Conservation (phyloP, 1,140 invertebrate species). For the Yoshiicerus persimilis region DNA sequence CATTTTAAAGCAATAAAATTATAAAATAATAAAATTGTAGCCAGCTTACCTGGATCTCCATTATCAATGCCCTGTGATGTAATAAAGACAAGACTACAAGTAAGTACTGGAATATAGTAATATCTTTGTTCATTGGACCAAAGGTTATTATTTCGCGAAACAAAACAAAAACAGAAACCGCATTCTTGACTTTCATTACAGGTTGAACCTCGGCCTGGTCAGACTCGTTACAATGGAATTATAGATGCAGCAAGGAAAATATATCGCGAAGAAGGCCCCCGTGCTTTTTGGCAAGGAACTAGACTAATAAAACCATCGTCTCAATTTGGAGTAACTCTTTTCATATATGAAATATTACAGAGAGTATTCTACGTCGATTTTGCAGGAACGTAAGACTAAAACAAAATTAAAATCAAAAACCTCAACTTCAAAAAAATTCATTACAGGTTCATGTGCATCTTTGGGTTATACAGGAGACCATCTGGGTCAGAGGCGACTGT, state of each 20-base stretch:
- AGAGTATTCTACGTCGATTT: conserved; percentile 95
- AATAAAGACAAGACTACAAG: conserved; percentile 95
- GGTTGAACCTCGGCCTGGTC: conserved; percentile 74
- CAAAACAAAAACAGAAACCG: not conserved
- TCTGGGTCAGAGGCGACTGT: conserved; percentile 30
- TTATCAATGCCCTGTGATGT: conserved; percentile 98
- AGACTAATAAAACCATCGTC: conserved; percentile 82
- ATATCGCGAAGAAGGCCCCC: conserved; percentile 82
- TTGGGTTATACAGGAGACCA: conserved; percentile 16
- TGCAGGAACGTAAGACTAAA: conserved; percentile 86
- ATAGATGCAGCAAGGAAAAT: conserved; percentile 91
- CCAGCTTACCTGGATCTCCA: conserved; percentile 95
- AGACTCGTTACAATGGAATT: conserved; percentile 93
- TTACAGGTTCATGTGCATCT: not conserved
- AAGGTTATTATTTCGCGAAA: not conserved
- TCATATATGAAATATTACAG: conserved; percentile 96
- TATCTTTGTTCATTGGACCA: not conserved
- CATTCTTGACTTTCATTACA: not conserved
- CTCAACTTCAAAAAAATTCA: not conserved
- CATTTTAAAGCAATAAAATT: too few relatives aligned
- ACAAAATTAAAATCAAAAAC: not conserved
- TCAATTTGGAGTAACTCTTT: conserved; percentile 96
- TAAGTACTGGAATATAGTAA: not conserved
- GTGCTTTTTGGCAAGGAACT: conserved; percentile 95
- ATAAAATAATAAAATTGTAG: conserved; percentile 50